Evolutionary conservation across 2,888 invertebrate genomes (phyloP), one percentile per base, ranked within the genome.

Genomic region (Caenorhabditis virilis): DNA sequence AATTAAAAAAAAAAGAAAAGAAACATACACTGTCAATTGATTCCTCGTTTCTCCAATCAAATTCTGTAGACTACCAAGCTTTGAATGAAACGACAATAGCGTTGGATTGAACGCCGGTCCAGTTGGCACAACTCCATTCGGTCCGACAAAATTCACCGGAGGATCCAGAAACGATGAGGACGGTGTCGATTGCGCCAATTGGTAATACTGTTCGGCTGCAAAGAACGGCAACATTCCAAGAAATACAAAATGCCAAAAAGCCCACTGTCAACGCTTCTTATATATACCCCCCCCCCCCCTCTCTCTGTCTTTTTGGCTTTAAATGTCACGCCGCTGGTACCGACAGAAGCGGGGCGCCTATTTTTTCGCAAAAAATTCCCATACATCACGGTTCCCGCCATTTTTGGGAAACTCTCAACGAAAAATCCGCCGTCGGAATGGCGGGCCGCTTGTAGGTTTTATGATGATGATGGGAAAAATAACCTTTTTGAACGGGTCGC

Each of bases 191-290:
- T 55, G 56, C 9, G 43, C 36, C 18, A 66, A 39, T 5, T 33
- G 38, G 49, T 66, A 66, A 53, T 60, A 66, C 22, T 52, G 65
- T n/a, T 65, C 65, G n/a, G 60, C 60, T 65, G 60, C 3, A 65
- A 64, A 42, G 26, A 18, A 22, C 11, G 4, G 7, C n/a, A 13
- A 30, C 6, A 30, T 13, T 30, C 30, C 13, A 9, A 30, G 30
- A 13, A 13, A 6, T 13, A 9, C 30, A 9, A 9, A 30, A 13
- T 6, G 30, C 30, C 30, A 7, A 18, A 38, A 38, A 15, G 18
- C 18, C 20, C 11, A 18, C 18, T 11, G 18, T 18, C 7, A 18
- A 38, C 7, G 3, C 13, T 7, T 36, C n/a, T n/a, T n/a, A n/a
- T n/a, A n/a, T n/a, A n/a, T n/a, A n/a, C n/a, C n/a, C n/a, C n/a